A percentile compares a stretch with the other conserved stretches of the same genome.
Conservation (phyloP, 2,888 invertebrate species). For the Eupithecia insigniata region DNA sequence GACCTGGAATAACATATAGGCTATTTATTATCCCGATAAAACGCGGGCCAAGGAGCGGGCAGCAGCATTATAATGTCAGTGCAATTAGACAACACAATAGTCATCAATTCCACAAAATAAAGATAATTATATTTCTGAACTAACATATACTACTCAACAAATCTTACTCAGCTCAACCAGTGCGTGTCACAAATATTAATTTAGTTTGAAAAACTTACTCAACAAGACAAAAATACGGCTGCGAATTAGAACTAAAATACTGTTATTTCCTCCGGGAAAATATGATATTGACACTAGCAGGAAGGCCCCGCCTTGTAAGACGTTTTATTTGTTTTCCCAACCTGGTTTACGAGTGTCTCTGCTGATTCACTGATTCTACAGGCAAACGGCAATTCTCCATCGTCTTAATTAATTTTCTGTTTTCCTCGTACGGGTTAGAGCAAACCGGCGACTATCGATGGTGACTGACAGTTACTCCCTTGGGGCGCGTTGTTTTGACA, state of each 20-base stretch:
- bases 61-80: too few species aligned
- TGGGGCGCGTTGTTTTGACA: not conserved
- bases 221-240: conserved; percentile 17
- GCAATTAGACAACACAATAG: not conserved
- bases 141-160: not conserved
- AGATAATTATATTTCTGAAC: not conserved
- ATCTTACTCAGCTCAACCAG: not conserved
- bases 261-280: conserved; percentile 34
- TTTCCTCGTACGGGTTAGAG: conserved; percentile 20
- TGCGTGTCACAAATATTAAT: not conserved
- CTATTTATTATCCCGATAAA: too few species aligned
- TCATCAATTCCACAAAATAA: not conserved
- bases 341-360: conserved; percentile 28
- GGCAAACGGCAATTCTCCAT: conserved; percentile 24
- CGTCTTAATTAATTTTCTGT: conserved; percentile 36
- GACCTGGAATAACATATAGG: too few species aligned
- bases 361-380: conserved; percentile 32
- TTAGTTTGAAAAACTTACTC: conserved; percentile 11
- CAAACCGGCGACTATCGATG: not conserved
- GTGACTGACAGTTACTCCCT: not conserved
- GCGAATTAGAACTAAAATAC: conserved; percentile 24
- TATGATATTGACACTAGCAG: conserved; percentile 41
- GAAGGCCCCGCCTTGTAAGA: conserved; percentile 25
- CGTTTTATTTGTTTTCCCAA: conserved; percentile 34
- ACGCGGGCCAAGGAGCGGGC: too few species aligned